Conservation (phyloP, 2,888 invertebrate genomes). For the Apamea monoglypha region DNA sequence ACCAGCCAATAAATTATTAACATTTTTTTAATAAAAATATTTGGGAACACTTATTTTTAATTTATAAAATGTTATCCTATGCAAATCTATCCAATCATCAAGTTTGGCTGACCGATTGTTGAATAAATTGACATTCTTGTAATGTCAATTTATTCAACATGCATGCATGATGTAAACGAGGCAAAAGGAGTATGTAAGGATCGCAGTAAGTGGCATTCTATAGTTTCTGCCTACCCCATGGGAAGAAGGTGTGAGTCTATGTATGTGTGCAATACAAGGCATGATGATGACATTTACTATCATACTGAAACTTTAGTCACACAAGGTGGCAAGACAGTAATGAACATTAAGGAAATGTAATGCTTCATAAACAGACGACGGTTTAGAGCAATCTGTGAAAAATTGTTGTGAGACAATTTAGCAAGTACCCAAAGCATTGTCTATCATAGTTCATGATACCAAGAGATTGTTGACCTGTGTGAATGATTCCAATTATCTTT, state of each 20-base stretch:
- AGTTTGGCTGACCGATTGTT: background rate
- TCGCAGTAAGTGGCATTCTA: no score
- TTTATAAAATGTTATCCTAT: no score
- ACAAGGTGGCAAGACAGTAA: background rate
- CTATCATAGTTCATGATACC: background rate
- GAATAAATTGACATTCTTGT: background rate
- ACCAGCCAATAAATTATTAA: no score
- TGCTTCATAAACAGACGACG: no score
- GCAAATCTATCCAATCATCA: no score
- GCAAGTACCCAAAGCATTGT: background rate
- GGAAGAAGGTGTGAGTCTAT: no score
- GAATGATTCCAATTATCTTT: constrained; percentile 37
- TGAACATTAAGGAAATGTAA: background rate
- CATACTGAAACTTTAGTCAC: background rate
- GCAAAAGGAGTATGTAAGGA: no score
- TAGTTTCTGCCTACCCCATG: no score
- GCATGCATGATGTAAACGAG: no score
- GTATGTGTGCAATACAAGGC: background rate
- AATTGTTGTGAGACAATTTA: background rate
- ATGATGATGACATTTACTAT: background rate
- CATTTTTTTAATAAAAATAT: no score
- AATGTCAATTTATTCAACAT: no score
- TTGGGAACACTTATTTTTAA: no score
- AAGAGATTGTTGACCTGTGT: constrained; percentile 39
- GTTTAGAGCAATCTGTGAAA: background rate